phyloP scores from a whole-genome alignment of 2,113 vertebrate species.

The Scomber japonicus region DNA sequence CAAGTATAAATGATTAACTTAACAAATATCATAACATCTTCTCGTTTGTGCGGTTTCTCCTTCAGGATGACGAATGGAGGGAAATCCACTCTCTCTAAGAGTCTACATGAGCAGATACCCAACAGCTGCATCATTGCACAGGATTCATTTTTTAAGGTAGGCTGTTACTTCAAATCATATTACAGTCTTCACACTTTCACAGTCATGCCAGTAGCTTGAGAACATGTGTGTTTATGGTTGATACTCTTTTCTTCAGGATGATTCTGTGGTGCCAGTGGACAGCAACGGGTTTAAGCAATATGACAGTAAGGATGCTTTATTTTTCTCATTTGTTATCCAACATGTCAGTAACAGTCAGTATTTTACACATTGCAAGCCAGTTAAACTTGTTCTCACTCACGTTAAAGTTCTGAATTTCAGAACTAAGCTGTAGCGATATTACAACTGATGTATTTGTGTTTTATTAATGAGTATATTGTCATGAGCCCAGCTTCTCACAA shows the following conservation, averaged over 20 bases:
- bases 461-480: too few species aligned
- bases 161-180: background rate
- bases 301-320: slow-evolving; percentile 87
- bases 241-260: slow-evolving; percentile 81
- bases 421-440: too few species aligned
- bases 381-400: too few species aligned
- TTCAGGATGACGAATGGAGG: slow-evolving; percentile 94
- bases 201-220: background rate
- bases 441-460: too few species aligned
- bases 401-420: too few species aligned
- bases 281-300: slow-evolving; percentile 92
- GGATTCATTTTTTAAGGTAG: slow-evolving; percentile 96
- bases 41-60: background rate
- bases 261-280: slow-evolving; percentile 89
- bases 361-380: background rate
- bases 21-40: background rate
- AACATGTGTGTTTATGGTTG: slow-evolving; percentile 1
- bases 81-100: slow-evolving; percentile 91
- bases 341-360: too few species aligned
- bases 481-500: too few species aligned
- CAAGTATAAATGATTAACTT: too few species aligned
- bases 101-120: slow-evolving; percentile 86
- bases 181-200: background rate
- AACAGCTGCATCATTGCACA: slow-evolving; percentile 91
- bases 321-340: slow-evolving; percentile 7